Percentiles rank a stretch among this genome's conserved stretches.
These are phyloP conservation scores for Drosophila navojoa DNA, from an alignment of 1,140 invertebrate species.

Conservation along the genomic window DNA sequence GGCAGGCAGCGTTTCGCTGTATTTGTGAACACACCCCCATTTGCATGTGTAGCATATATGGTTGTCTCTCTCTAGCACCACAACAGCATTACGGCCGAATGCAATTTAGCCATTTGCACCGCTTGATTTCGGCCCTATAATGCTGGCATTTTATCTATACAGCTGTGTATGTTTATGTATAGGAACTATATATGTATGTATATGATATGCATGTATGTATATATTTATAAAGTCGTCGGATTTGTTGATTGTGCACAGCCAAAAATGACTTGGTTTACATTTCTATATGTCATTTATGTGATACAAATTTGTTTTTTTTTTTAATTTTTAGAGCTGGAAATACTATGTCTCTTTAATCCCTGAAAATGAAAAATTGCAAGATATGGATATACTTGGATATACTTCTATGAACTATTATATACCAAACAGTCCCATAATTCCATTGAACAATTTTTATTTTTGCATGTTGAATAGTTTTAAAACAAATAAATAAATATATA, in stretches of 20 bases:
- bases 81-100: slow-evolving; percentile 18
- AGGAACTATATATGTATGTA: slow-evolving; percentile 5
- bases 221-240: slow-evolving; percentile 2
- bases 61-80: slow-evolving; percentile 62
- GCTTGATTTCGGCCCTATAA: slow-evolving; percentile 40
- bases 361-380: too few relatives aligned
- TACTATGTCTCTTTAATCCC: too few relatives aligned
- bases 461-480: too few relatives aligned
- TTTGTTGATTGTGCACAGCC: neutral
- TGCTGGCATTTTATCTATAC: slow-evolving; percentile 46
- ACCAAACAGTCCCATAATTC: too few relatives aligned
- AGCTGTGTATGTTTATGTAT: slow-evolving; percentile 5
- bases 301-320: too few relatives aligned
- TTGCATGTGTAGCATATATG: slow-evolving; percentile 65
- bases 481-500: too few relatives aligned
- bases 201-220: slow-evolving; percentile 5
- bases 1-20: neutral
- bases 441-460: too few relatives aligned
- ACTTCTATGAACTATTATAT: too few relatives aligned
- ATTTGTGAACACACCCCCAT: slow-evolving; percentile 66
- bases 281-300: neutral
- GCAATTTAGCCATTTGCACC: slow-evolving; percentile 55
- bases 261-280: slow-evolving; percentile 1
- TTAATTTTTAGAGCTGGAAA: too few relatives aligned
- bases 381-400: too few relatives aligned